Evolutionary conservation across 1,140 invertebrate species (phyloP).

Genomic region (Bombus pyrosoma): DNA sequence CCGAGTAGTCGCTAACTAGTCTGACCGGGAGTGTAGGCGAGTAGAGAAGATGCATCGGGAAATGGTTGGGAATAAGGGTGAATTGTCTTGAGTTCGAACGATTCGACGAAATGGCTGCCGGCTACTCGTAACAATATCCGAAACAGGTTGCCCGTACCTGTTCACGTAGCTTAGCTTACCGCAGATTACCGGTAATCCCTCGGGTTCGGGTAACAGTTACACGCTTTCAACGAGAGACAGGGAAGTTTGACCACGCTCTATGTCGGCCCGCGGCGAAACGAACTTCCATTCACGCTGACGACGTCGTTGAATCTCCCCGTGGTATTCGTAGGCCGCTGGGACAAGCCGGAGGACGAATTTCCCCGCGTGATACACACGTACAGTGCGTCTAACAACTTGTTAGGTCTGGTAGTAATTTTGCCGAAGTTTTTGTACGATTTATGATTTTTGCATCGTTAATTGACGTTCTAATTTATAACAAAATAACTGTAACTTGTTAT

Average conservation of each 20-base stretch:
- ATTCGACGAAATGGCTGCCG: constrained; percentile 63
- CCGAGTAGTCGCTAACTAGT: constrained; percentile 49
- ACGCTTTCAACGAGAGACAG: constrained; percentile 67
- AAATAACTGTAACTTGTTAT: too few relatives aligned
- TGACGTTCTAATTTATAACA: too few relatives aligned
- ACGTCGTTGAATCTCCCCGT: constrained; percentile 34
- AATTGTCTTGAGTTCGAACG: constrained; percentile 61
- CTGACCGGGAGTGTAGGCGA: background rate
- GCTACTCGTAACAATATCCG: constrained; percentile 72
- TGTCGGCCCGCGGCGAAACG: constrained; percentile 32
- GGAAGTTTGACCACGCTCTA: constrained; percentile 50
- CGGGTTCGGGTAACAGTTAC: constrained; percentile 74
- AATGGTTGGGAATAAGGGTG: constrained; percentile 14
- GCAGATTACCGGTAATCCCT: constrained; percentile 75
- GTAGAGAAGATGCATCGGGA: constrained; percentile 4
- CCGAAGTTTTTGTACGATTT: background rate
- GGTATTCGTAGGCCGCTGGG: constrained; percentile 1
- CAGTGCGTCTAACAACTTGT: background rate
- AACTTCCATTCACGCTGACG: constrained; percentile 36
- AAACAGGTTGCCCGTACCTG: constrained; percentile 68
- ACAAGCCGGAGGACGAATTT: constrained; percentile 4
- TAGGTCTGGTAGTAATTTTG: background rate
- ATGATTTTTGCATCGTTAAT: background rate
- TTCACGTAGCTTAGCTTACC: constrained; percentile 71
- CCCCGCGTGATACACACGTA: too few relatives aligned